A percentile compares a stretch with the other conserved stretches of the same genome.
Evolutionary conservation across 2,797 vertebrate genomes (phyloP).

Genomic region (Anguilla obscura): DNA sequence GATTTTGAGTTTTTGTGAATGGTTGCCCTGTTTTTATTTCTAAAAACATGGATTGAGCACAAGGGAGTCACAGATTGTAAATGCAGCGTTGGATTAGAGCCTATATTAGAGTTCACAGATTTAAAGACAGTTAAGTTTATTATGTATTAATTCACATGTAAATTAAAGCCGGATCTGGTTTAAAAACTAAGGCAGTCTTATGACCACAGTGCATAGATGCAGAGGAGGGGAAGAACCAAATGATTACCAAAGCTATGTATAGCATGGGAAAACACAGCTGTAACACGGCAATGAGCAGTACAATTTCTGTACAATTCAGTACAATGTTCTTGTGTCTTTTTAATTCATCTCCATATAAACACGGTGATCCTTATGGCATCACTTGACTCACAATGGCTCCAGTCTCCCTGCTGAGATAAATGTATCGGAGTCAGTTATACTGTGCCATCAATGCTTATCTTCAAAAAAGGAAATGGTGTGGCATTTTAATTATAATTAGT

Average conservation of each 20-base stretch:
- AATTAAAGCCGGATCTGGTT: not conserved
- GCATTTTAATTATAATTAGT: slow-evolving; percentile 18
- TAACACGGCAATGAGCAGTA: not conserved
- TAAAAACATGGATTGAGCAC: not conserved
- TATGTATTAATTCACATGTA: not conserved
- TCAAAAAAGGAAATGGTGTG: slow-evolving; percentile 20
- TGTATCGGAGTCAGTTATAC: not conserved
- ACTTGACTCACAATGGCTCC: not conserved
- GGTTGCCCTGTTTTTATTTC: not conserved
- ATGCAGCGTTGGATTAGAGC: not conserved
- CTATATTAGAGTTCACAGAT: not conserved
- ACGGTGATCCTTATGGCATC: slow-evolving; percentile 15
- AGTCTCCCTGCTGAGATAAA: not conserved
- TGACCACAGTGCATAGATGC: not conserved
- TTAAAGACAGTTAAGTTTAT: not conserved
- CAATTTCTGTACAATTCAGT: too few species aligned
- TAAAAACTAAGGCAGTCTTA: not conserved
- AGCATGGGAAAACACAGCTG: not conserved
- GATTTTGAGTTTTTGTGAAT: not conserved
- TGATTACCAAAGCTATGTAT: not conserved
- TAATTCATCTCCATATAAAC: slow-evolving; percentile 17
- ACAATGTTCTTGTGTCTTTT: slow-evolving; percentile 18
- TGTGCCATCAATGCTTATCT: slow-evolving; percentile 22
- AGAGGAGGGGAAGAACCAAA: not conserved
- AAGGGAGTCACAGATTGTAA: not conserved